Evolutionary conservation across 2,888 invertebrate genomes (phyloP), one percentile per base, ranked within the genome.

Genomic region (Drosophila leonis): DNA sequence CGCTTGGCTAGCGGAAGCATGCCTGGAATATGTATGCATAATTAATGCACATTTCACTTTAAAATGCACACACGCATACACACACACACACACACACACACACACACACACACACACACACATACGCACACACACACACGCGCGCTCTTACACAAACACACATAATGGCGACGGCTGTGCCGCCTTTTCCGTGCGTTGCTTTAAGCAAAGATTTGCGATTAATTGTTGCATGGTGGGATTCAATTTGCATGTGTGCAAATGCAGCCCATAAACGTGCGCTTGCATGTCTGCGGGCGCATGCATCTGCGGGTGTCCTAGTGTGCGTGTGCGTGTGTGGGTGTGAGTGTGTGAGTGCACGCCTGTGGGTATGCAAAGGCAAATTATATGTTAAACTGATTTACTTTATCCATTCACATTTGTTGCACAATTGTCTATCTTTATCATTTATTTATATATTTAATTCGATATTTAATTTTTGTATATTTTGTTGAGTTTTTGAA

Each of bases 141-240:
- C 9, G 12, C 18, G 27, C 27, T 33, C 37, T n/a, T 18, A 5
- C 4, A 31, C 24, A 31, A 8, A 41, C 27, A 42, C 24, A 62
- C 67, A 82, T 80, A 78, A 88, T 86, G 83, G 81, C 83, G 81
- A 71, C 67, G 74, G 54, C 63, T 72, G 68, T 68, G 82, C 64
- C 71, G 67, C 66, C 74, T 69, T 72, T 82, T 67, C 60, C 67
- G 65, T 65, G 61, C 75, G 69, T 75, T 78, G 84, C 78, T 78
- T 82, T 57, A 78, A 84, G 84, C 88, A 83, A 88, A 90, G 91
- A 90, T 90, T 91, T 90, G 86, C 80, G 83, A 91, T 91, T 90
- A 91, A 91, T 90, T 91, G 90, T 90, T 90, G 91, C 90, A 83
- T 77, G 75, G 82, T 72, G 83, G 57, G 57, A 85, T 90, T 83